phyloP scores from a whole-genome alignment of 2,113 vertebrate species.

The Phalacrocorax brasilianus region DNA sequence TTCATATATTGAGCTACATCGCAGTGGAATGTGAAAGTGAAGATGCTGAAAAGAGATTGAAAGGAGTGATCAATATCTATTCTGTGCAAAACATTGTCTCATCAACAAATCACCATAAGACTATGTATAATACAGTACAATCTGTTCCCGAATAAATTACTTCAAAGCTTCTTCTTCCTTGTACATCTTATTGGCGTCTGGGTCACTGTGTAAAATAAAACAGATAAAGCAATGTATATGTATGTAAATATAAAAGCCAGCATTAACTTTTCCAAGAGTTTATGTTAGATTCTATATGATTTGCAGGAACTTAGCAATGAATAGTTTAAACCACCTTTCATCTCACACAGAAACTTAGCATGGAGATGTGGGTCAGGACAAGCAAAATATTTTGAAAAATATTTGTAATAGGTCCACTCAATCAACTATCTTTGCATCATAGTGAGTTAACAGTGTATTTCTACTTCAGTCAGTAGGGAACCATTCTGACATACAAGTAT shows the following conservation, averaged over 20 bases:
- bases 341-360: neutral
- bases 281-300: neutral
- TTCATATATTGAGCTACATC: neutral
- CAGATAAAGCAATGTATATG: neutral
- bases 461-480: neutral
- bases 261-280: neutral
- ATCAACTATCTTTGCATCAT: neutral
- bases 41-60: neutral
- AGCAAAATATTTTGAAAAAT: neutral
- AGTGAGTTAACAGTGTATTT: neutral
- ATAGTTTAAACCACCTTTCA: neutral
- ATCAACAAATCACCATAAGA: neutral
- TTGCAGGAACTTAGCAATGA: neutral
- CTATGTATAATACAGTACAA: neutral
- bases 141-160: neutral
- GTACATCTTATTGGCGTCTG: neutral
- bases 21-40: neutral
- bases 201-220: neutral
- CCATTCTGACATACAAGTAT: neutral
- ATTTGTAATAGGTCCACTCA: neutral
- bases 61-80: neutral
- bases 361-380: neutral
- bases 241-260: neutral
- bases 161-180: neutral
- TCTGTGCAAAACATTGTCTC: neutral